Conservation (phyloP, 2,888 invertebrate species). For the Eumacrocentrus americanus region DNA sequence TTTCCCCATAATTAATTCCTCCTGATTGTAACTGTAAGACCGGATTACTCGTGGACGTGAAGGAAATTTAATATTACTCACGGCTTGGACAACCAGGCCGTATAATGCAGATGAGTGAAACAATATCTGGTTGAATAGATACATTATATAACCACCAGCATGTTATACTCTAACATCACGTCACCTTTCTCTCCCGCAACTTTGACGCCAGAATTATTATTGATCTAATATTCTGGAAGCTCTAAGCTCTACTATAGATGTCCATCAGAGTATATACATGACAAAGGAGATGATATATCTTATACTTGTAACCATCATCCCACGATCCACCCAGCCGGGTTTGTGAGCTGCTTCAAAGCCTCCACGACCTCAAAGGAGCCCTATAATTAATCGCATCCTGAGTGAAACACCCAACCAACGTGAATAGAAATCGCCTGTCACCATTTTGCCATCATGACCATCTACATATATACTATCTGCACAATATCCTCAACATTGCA, state of each 20-base stretch:
- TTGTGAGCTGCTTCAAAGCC: slow-evolving; percentile 47
- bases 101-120: slow-evolving; percentile 38
- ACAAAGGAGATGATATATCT: slow-evolving; percentile 54
- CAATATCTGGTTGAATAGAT: slow-evolving; percentile 49
- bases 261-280: slow-evolving; percentile 30
- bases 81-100: slow-evolving; percentile 34
- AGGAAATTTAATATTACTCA: slow-evolving; percentile 33
- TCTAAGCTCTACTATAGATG: slow-evolving; percentile 37
- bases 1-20: no score
- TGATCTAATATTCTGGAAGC: slow-evolving; percentile 60
- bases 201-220: slow-evolving; percentile 58
- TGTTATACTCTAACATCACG: slow-evolving; percentile 21
- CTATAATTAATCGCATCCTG: slow-evolving; percentile 59
- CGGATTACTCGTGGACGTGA: not conserved
- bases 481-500: not conserved
- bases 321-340: slow-evolving; percentile 6
- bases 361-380: slow-evolving; percentile 49
- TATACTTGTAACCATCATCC: slow-evolving; percentile 51
- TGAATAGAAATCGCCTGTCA: no score
- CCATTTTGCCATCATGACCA: not conserved
- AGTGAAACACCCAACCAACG: slow-evolving; percentile 44
- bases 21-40: no score
- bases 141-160: slow-evolving; percentile 12
- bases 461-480: no score
- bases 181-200: slow-evolving; percentile 27